Base-by-base conservation (phyloP, 2,797 vertebrate species). In the Spinus pinus region DNA sequence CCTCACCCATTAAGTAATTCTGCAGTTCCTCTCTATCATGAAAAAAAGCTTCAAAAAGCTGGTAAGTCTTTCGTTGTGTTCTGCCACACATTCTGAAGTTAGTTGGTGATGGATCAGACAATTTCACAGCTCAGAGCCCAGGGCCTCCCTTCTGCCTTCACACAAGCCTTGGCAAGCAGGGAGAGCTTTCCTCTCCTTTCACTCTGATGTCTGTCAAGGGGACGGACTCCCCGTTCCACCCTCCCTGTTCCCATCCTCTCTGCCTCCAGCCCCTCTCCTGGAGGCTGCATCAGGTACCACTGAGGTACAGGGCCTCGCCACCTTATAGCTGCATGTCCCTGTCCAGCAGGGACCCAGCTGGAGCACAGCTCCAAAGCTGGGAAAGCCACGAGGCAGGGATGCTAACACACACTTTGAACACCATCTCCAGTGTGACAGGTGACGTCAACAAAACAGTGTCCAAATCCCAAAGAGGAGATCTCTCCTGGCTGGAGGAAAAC, bases 171-270 rank as follows among this genome's bases (percentile, higher is more conserved):
- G 33, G 81, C 0, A 0, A 69, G 15, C 0, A 6, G 35, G 35
- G 31, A 19, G 11, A 27, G 30, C 23, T 62, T 44, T 9, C 53
- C 57, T n/a, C 66, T 61, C 28, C 53, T 60, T 57, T 56, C 61
- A 12, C 47, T 9, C n/a, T 5, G 8, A 25, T 14, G 13, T 14
- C 66, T 14, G 41, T 3, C 1, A 2, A 71, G 67, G n/a, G 49
- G 44, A 58, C 0, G 0, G 2, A 5, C 9, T 37, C 15, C 57
- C 17, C 2, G 0, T 19, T 35, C 58, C 42, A 47, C 9, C 3
- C 10, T 3, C 33, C 5, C 0, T 11, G 31, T 23, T 65, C 23
- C 66, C 28, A 14, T 10, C 33, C 28, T 14, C 30, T 51, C 41
- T 47, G 27, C 27, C 75, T 57, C 31, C 39, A 67, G 51, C 27